Evolutionary conservation across 2,888 invertebrate species (phyloP).

Genomic region (Neria commutata): DNA sequence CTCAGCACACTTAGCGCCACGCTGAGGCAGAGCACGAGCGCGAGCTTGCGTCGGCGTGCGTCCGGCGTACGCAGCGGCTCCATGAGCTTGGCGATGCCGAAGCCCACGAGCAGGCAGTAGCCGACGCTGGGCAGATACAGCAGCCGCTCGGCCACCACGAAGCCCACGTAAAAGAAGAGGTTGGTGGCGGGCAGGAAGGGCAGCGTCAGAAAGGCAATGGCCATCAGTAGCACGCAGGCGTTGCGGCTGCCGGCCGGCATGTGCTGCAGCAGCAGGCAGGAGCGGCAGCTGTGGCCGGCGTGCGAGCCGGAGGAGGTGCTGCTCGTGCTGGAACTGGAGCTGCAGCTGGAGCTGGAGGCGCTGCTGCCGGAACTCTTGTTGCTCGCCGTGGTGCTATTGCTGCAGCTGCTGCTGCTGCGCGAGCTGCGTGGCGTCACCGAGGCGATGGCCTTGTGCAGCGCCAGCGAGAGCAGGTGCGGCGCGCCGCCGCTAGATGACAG

Average conservation of each 20-base stretch:
- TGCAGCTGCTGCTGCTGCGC: slow-evolving; percentile 59
- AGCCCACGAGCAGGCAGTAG: slow-evolving; percentile 85
- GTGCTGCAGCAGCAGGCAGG: slow-evolving; percentile 28
- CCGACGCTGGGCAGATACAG: slow-evolving; percentile 96
- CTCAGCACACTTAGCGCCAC: slow-evolving; percentile 73
- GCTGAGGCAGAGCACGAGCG: slow-evolving; percentile 59
- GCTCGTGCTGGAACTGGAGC: slow-evolving; percentile 44
- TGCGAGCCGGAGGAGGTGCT: slow-evolving; percentile 3
- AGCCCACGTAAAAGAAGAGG: slow-evolving; percentile 96
- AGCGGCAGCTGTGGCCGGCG: slow-evolving; percentile 2
- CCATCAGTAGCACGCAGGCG: slow-evolving; percentile 64
- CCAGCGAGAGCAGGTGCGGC: slow-evolving; percentile 40
- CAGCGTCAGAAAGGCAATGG: slow-evolving; percentile 79
- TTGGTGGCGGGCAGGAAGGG: slow-evolving; percentile 97
- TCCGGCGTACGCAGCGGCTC: slow-evolving; percentile 56
- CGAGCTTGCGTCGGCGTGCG: slow-evolving; percentile 46
- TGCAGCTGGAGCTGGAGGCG: slow-evolving; percentile 36
- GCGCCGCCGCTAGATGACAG: slow-evolving; percentile 43
- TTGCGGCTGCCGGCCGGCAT: slow-evolving; percentile 37
- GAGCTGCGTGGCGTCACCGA: slow-evolving; percentile 48
- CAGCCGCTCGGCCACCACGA: slow-evolving; percentile 95
- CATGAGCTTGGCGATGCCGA: slow-evolving; percentile 68
- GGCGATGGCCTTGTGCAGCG: slow-evolving; percentile 41
- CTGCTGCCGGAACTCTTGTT: slow-evolving; percentile 62
- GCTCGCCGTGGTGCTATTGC: slow-evolving; percentile 61